A percentile compares a stretch with the other conserved stretches of the same genome.
These are phyloP conservation scores for Microtus richardsoni DNA, from an alignment of 2,113 vertebrate species.

Conservation along the genomic window DNA sequence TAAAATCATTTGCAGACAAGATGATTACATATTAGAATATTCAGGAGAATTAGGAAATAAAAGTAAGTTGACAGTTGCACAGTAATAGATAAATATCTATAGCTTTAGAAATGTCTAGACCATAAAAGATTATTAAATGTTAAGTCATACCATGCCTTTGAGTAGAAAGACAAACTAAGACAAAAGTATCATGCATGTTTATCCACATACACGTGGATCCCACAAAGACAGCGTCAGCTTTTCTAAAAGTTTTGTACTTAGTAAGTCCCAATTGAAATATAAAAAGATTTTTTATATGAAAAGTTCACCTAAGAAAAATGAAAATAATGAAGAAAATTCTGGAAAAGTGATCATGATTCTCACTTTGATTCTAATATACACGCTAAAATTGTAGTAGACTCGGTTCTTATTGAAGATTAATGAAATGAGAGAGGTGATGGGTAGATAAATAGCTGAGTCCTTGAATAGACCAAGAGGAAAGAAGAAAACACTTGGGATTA, in stretches of 20 bases:
- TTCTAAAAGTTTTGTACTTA: conserved; percentile 17
- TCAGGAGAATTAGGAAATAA: neutral
- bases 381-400: neutral
- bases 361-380: neutral
- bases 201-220: neutral
- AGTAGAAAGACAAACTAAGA: neutral
- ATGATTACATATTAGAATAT: conserved; percentile 22
- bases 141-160: neutral
- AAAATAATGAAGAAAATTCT: conserved; percentile 49
- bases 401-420: neutral
- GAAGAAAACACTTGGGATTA: neutral
- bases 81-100: neutral
- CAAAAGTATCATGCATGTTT: neutral
- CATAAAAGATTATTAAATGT: neutral
- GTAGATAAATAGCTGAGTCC: neutral
- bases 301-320: conserved; percentile 31
- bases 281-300: conserved; percentile 39
- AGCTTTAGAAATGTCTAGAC: neutral
- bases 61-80: neutral
- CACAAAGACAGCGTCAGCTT: neutral
- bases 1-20: conserved; percentile 35
- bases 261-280: neutral
- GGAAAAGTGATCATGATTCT: conserved; percentile 15
- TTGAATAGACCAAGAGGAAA: neutral
- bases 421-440: neutral